phyloP scores from a whole-genome alignment of 1,140 invertebrate genomes.

The Oncopodura yosiiana region DNA sequence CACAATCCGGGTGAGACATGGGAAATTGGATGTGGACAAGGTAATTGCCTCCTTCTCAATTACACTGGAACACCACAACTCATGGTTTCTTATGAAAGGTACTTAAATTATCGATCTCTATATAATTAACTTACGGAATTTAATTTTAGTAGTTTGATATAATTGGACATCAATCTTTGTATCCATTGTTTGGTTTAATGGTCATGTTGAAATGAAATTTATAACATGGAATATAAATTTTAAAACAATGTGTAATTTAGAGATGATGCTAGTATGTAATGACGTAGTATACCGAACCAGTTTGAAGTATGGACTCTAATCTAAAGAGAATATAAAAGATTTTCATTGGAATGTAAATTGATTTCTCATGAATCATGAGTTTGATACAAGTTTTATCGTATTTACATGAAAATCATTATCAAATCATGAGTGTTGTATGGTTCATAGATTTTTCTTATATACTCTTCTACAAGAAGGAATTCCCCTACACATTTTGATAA shows the following conservation, averaged over 20 bases:
- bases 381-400: too few relatives aligned
- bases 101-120: background rate
- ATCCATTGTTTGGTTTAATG: background rate
- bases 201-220: background rate
- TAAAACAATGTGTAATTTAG: background rate
- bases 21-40: conserved; percentile 23
- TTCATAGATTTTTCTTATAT: too few relatives aligned
- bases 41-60: conserved; percentile 16
- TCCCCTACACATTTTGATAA: too few relatives aligned
- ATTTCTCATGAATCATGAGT: too few relatives aligned
- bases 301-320: too few relatives aligned
- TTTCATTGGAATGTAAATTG: too few relatives aligned
- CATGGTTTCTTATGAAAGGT: conserved; percentile 31
- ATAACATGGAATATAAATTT: background rate
- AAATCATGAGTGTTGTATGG: too few relatives aligned
- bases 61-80: conserved; percentile 24
- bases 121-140: background rate
- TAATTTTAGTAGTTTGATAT: background rate
- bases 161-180: background rate
- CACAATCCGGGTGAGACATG: conserved; percentile 28
- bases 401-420: too few relatives aligned
- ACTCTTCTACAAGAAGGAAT: too few relatives aligned
- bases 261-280: too few relatives aligned
- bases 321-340: too few relatives aligned
- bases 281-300: too few relatives aligned